Base-by-base conservation (phyloP, 2,888 invertebrate genomes). In the Minunthozetes semirufus region DNA sequence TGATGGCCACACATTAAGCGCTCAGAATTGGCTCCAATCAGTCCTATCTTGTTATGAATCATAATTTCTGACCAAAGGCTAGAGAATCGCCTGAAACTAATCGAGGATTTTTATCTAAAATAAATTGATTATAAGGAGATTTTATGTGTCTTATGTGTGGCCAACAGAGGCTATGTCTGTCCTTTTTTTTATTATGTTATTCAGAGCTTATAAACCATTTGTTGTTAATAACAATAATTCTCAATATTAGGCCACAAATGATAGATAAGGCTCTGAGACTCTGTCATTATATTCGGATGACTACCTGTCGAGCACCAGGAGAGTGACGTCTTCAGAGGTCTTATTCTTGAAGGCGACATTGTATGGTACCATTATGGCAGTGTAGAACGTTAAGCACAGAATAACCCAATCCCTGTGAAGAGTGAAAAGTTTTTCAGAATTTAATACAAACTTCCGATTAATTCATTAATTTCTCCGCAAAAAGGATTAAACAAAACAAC, bases 261-360 rank as follows among this genome's bases (percentile, higher is more conserved):
- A 33, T 22, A 59, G 19, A 19, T 17, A 29, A 38, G 33, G 33
- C n/a, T 33, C 4, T 17, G 29, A 66, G 11, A 1, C 3, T n/a
- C 38, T 1, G 42, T 42, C 42, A 42, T 42, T 9, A 42, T 42
- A 13, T 42, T 42, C 42, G 33, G 11, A 68, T 19, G 19, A 48
- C 17, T 72, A 77, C 77, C 76, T 76, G 86, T 95, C 84, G 84
- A 94, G 93, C 82, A 94, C 94, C 81, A 95, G 88, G 81, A 94
- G 87, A 81, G 93, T 93, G 80, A 94, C 94, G 85, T 94, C 94
- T 86, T 94, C 94, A 84, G 93, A 93, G 80, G 95, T 97, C 86
- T 98, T 98, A 87, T 96, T 97, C 87, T 97, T 96, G 88, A 99
- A 99, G 84, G 99, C 97, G 83, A 98, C 97, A 86, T 99, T 99